Evolutionary conservation across 2,888 invertebrate genomes (phyloP).

Genomic region (Andrena fulva): DNA sequence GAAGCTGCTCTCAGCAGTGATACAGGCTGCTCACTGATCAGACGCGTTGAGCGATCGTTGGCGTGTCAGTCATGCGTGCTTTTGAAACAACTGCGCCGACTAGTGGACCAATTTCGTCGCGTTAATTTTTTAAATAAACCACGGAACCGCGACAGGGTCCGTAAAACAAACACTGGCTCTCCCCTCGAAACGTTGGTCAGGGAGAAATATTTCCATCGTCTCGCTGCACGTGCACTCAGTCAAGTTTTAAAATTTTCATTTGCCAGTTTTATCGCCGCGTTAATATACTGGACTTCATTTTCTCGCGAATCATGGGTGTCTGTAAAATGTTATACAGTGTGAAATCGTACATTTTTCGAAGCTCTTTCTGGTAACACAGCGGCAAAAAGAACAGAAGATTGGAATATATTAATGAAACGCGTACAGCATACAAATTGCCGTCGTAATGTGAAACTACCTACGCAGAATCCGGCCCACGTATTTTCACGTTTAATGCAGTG

Average conservation of each 20-base stretch:
- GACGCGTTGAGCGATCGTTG: constrained; percentile 23
- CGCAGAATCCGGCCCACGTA: too few species aligned
- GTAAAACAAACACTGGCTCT: background rate
- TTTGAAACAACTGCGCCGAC: constrained; percentile 20
- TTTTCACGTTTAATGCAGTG: too few species aligned
- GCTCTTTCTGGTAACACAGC: too few species aligned
- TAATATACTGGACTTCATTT: constrained; percentile 20
- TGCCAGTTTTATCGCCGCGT: constrained; percentile 26
- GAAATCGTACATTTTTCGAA: background rate
- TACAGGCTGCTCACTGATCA: constrained; percentile 18
- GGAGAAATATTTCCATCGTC: background rate
- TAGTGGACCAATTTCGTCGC: constrained; percentile 18
- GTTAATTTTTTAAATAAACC: constrained; percentile 37
- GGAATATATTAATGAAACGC: too few species aligned
- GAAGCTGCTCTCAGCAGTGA: constrained; percentile 3
- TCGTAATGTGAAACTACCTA: too few species aligned
- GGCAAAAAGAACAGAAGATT: too few species aligned
- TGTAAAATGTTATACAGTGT: background rate
- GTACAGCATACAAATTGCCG: too few species aligned
- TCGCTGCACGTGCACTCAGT: background rate
- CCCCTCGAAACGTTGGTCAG: background rate
- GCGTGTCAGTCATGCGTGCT: constrained; percentile 18
- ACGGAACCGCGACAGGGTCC: background rate
- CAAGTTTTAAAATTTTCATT: constrained; percentile 6
- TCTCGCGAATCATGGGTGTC: background rate